Percentiles rank a stretch among this genome's conserved stretches.
These are phyloP conservation scores for Nineta flava DNA, from an alignment of 2,888 invertebrate genomes.

Conservation along the genomic window DNA sequence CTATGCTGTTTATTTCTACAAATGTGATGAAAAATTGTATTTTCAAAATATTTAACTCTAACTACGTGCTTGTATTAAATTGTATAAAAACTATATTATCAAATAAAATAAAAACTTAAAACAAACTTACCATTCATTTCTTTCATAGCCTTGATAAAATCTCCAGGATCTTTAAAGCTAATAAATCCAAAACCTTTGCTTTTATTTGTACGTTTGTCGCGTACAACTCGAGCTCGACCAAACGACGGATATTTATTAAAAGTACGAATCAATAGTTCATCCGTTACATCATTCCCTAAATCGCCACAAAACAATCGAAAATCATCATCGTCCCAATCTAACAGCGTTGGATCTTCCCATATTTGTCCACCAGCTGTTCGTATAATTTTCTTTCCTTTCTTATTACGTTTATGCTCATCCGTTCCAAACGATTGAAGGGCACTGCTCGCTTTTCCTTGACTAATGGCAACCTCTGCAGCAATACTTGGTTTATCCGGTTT, in stretches of 20 bases:
- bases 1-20: too few relatives aligned
- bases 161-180: conserved; percentile 93
- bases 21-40: too few relatives aligned
- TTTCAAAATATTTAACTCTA: too few relatives aligned
- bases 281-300: conserved; percentile 96
- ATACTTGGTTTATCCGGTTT: conserved; percentile 49
- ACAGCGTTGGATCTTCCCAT: conserved; percentile 90
- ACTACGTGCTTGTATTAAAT: too few relatives aligned
- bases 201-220: conserved; percentile 94
- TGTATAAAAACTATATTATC: too few relatives aligned
- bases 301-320: conserved; percentile 99
- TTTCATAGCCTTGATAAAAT: conserved; percentile 96
- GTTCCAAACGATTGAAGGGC: conserved; percentile 38
- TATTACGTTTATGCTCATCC: conserved; percentile 30
- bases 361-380: conserved; percentile 85
- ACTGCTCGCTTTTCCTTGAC: conserved; percentile 41
- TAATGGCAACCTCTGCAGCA: conserved; percentile 45
- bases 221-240: conserved; percentile 82
- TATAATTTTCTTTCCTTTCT: conserved; percentile 43
- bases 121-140: conserved; percentile 87
- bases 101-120: too few relatives aligned
- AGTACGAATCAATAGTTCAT: conserved; percentile 88
- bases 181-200: conserved; percentile 99
- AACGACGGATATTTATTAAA: conserved; percentile 92
- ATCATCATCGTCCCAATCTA: conserved; percentile 97